These are phyloP conservation scores for Alexandromys fortis DNA, from an alignment of 2,113 vertebrate genomes.

Conservation along the genomic window DNA sequence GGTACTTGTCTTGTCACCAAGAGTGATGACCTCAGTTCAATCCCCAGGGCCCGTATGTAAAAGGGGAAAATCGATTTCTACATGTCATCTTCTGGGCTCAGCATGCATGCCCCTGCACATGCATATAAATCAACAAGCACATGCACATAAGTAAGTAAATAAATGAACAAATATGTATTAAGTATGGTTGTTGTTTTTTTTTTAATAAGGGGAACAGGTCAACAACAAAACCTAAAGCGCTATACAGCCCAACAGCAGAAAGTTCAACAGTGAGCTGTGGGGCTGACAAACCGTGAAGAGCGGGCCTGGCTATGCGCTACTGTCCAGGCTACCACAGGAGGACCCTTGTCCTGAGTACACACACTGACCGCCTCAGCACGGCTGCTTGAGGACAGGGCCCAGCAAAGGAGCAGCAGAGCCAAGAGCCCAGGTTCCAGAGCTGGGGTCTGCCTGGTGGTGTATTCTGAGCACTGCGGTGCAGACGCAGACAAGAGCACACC, in stretches of 20 bases:
- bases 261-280: neutral
- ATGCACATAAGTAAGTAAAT: neutral
- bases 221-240: too few relatives aligned
- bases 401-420: too few relatives aligned
- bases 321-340: too few relatives aligned
- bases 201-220: too few relatives aligned
- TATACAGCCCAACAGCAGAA: neutral
- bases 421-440: neutral
- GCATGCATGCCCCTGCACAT: neutral
- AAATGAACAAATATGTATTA: neutral
- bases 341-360: too few relatives aligned
- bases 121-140: too few relatives aligned
- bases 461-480: neutral
- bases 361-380: too few relatives aligned
- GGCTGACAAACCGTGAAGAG: fast-evolving
- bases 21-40: neutral
- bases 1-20: neutral
- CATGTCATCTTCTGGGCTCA: too few relatives aligned
- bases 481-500: neutral
- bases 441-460: neutral
- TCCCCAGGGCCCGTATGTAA: neutral
- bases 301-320: neutral
- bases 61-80: neutral
- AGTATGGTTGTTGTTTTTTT: too few relatives aligned
- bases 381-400: too few relatives aligned